Evolutionary conservation across 1,140 invertebrate genomes (phyloP), one percentile per base, ranked within the genome.

Genomic region (Hylaeus volcanicus): DNA sequence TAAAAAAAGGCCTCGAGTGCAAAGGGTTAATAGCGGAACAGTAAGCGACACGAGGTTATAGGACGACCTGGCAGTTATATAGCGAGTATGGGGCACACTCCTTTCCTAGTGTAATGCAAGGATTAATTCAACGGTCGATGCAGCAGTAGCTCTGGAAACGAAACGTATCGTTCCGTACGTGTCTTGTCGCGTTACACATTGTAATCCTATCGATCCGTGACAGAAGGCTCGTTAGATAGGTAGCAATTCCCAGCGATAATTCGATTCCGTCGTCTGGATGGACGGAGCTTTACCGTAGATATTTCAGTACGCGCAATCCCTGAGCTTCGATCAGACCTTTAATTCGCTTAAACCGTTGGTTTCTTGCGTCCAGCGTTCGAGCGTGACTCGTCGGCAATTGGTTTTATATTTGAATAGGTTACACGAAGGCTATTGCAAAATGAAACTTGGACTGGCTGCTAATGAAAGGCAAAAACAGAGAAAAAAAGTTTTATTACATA

Each of bases 181-280:
- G 39, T 70, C 56, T 69, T 53, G 74, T n/a, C 55, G n/a, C 37
- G 55, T 61, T 61, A 48, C 37, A 41, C 26, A 51, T 55, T 66
- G 65, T 77, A 77, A 77, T 77, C 66, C 66, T 51, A 77, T 77
- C 75, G 74, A 77, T 77, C 65, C 26, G 56, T 15, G 48, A 77
- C 75, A 61, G 58, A 77, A 77, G 75, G 66, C 66, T 61, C 66
- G 66, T 61, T 51, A 48, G 65, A 77, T 70, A 70, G 55, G 9
- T 51, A n/a, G 43, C 74, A 15, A 71, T 77, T 70, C 37, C 66
- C 43, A 1, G 11, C 37, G 66, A 71, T 77, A 77, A 77, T 77
- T 77, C 51, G 75, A 71, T 77, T 77, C 39, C 56, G 11, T 61
- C 15, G 56, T 71, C 9, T 48, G 60, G 56, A 60, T 70, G 66